A percentile compares a stretch with the other conserved stretches of the same genome.
phyloP scores from a whole-genome alignment of 2,797 vertebrate genomes.

The Thaleichthys pacificus region DNA sequence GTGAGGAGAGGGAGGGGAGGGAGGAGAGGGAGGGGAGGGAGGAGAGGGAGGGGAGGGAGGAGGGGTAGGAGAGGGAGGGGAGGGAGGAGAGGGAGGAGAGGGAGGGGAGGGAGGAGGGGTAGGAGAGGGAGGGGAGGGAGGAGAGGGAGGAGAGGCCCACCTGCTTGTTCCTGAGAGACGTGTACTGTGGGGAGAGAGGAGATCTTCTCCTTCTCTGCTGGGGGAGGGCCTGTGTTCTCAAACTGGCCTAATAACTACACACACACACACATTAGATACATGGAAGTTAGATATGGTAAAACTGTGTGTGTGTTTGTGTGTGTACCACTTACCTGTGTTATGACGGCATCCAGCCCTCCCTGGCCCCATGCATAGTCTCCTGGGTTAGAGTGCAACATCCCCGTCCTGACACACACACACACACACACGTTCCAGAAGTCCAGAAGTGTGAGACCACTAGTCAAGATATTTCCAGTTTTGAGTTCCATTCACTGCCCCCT shows the following conservation, averaged over 20 bases:
- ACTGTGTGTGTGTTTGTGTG: background rate
- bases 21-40: background rate
- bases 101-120: constrained; percentile 16
- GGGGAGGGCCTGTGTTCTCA: constrained; percentile 94
- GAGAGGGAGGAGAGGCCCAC: constrained; percentile 49
- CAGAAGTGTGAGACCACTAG: background rate
- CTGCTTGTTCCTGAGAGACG: constrained; percentile 93
- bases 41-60: background rate
- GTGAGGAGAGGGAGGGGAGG: constrained; percentile 24
- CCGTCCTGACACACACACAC: constrained; percentile 78
- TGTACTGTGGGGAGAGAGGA: constrained; percentile 90
- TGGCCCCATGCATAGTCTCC: constrained; percentile 98
- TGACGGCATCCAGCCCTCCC: constrained; percentile 93
- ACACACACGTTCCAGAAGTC: background rate
- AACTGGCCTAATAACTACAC: constrained; percentile 90
- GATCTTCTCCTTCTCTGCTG: constrained; percentile 94
- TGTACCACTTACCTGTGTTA: constrained; percentile 86
- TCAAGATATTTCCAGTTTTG: background rate
- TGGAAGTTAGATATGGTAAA: background rate
- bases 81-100: constrained; percentile 22
- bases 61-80: background rate
- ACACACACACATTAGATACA: background rate
- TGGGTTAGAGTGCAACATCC: constrained; percentile 96
- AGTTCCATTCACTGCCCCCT: no score
- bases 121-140: background rate